These are phyloP conservation scores for Micronycteris hirsuta DNA, from an alignment of 2,113 vertebrate species.

Conservation along the genomic window DNA sequence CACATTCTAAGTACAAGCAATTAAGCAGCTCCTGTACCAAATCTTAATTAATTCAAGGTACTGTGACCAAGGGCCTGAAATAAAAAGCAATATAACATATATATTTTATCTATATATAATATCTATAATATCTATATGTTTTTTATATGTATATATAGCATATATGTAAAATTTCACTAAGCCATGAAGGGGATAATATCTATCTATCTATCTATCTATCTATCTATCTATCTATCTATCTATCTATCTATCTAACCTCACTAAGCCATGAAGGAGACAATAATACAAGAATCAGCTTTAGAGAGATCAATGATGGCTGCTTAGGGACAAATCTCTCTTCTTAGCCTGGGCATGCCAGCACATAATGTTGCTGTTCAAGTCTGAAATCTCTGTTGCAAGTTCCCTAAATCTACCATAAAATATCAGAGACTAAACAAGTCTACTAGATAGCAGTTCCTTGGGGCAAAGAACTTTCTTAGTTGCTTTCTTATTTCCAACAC, in stretches of 20 bases:
- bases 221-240: too few relatives aligned
- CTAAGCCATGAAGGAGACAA: background rate
- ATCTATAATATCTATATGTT: background rate
- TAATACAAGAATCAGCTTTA: background rate
- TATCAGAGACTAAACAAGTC: background rate
- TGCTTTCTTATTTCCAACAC: background rate
- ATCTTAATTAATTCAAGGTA: slow-evolving; percentile 63
- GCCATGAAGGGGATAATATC: background rate
- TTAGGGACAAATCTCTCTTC: background rate
- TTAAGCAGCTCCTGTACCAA: slow-evolving; percentile 62
- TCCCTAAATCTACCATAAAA: background rate
- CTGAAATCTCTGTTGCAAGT: background rate
- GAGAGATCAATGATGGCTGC: background rate
- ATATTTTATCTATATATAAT: background rate
- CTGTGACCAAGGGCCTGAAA: slow-evolving; percentile 33
- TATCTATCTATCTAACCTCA: too few relatives aligned
- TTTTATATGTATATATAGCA: too few relatives aligned
- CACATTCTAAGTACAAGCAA: slow-evolving; percentile 55
- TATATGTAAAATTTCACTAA: background rate
- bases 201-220: too few relatives aligned
- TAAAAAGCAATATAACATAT: slow-evolving; percentile 12
- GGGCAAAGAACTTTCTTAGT: background rate
- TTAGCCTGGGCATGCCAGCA: background rate
- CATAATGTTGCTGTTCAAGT: background rate
- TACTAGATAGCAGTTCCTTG: background rate